Conservation (phyloP, 2,113 vertebrate genomes). For the Capreolus pygargus region DNA sequence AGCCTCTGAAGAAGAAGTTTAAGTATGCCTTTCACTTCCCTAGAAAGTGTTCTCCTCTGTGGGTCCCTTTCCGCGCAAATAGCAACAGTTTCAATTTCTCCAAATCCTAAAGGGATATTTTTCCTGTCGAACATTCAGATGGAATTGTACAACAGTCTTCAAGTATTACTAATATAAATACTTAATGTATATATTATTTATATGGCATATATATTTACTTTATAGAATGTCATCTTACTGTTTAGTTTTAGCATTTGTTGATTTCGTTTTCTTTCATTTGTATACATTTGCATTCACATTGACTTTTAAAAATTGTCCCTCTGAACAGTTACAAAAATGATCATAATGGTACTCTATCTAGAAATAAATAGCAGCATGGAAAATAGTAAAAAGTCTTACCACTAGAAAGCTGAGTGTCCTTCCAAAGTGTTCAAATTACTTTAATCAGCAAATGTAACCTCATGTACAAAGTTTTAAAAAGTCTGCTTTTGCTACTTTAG, state of each 20-base stretch:
- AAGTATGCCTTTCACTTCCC: neutral
- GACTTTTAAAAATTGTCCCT: neutral
- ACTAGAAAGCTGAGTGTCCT: neutral
- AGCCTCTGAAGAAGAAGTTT: neutral
- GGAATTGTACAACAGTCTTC: neutral
- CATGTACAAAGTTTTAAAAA: conserved; percentile 23
- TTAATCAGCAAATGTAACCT: conserved; percentile 58
- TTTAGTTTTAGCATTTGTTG: conserved; percentile 36
- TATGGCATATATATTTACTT: neutral
- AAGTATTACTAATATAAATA: conserved; percentile 21
- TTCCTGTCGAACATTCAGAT: conserved; percentile 26
- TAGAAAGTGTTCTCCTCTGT: neutral
- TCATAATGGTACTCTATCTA: neutral
- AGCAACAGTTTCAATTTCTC: conserved; percentile 29
- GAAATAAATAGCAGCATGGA: conserved; percentile 47
- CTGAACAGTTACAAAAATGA: neutral
- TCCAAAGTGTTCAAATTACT: conserved; percentile 39
- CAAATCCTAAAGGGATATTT: conserved; percentile 9
- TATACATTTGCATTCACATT: conserved; percentile 11
- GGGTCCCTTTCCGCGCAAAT: neutral
- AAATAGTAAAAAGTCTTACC: neutral
- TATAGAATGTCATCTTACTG: neutral
- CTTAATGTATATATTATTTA: neutral
- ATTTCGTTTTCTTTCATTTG: conserved; percentile 44
- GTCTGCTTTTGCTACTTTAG: conserved; percentile 47